A percentile compares a stretch with the other conserved stretches of the same genome.
phyloP scores from a whole-genome alignment of 2,113 vertebrate genomes.

The Ginglymostoma cirratum region DNA sequence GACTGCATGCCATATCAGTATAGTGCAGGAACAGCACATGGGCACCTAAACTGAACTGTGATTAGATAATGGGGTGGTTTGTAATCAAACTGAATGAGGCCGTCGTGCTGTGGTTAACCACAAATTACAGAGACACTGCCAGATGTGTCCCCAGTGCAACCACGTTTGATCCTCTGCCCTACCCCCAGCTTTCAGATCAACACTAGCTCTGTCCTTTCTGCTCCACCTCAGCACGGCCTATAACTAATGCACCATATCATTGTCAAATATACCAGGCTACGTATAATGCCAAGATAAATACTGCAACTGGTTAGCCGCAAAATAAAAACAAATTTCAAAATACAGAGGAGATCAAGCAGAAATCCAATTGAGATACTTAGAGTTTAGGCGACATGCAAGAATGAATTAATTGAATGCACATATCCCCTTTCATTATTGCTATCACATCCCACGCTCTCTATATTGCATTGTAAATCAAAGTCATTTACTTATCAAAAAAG shows the following conservation, averaged over 20 bases:
- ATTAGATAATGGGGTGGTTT: background rate
- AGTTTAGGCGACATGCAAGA: background rate
- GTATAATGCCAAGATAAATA: background rate
- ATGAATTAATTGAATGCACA: background rate
- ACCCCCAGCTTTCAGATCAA: background rate
- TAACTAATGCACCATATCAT: background rate
- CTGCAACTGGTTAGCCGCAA: background rate
- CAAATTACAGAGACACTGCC: background rate
- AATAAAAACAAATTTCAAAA: background rate
- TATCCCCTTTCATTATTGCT: background rate
- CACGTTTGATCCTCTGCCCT: background rate
- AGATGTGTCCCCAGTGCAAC: background rate
- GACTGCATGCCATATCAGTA: background rate
- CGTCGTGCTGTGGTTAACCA: background rate
- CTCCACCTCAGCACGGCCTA: background rate
- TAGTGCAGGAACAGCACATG: background rate
- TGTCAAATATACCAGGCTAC: background rate
- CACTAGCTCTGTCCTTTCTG: background rate
- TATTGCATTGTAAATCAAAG: background rate
- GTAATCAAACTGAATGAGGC: background rate
- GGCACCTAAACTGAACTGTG: background rate
- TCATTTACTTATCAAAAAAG: background rate
- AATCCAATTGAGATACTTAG: background rate
- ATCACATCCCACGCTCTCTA: background rate
- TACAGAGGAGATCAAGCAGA: background rate